phyloP scores from a whole-genome alignment of 2,797 vertebrate species.

The Orestias chungarensis region DNA sequence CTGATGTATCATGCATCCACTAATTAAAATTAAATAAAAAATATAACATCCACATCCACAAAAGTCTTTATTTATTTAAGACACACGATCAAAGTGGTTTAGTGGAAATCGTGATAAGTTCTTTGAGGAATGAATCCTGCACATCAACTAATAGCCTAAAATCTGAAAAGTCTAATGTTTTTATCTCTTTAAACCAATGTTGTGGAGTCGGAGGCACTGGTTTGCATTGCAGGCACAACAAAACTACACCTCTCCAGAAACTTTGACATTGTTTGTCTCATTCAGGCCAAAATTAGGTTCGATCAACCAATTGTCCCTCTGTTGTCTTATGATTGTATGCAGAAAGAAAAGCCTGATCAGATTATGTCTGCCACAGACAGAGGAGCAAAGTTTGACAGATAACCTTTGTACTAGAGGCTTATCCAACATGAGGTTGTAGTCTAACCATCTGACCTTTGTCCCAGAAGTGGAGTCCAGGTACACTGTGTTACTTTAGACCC shows the following conservation, averaged over 20 bases:
- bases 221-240: too few relatives aligned
- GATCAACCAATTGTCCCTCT: background rate
- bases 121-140: background rate
- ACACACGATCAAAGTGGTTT: too few relatives aligned
- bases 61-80: too few relatives aligned
- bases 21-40: too few relatives aligned
- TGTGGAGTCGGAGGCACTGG: too few relatives aligned
- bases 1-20: too few relatives aligned
- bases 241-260: background rate
- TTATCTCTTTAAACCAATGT: background rate
- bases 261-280: slow-evolving; percentile 3
- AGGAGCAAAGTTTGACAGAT: slow-evolving; percentile 50
- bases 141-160: background rate
- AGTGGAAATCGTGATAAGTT: too few relatives aligned
- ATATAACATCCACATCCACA: too few relatives aligned
- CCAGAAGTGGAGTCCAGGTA: background rate
- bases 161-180: background rate
- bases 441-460: background rate
- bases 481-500: background rate
- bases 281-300: background rate
- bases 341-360: background rate
- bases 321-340: slow-evolving; percentile 3
- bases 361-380: background rate
- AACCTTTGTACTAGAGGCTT: slow-evolving; percentile 42
- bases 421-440: slow-evolving; percentile 27